These are phyloP conservation scores for Empis livida DNA, from an alignment of 2,888 invertebrate species.

Conservation along the genomic window DNA sequence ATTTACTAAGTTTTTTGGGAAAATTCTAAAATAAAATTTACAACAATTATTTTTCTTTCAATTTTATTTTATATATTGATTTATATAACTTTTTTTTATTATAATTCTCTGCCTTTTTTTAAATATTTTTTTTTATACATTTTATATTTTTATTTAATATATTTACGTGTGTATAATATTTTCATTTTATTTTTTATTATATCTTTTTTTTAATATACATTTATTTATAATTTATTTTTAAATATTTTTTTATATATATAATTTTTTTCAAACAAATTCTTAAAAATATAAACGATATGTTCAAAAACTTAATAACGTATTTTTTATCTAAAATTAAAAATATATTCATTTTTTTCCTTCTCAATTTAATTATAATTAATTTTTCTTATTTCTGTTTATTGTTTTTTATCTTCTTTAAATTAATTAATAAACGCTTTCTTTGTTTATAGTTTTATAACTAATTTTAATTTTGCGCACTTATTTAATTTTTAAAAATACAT, in stretches of 20 bases:
- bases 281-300: conserved; percentile 14
- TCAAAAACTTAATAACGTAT: conserved; percentile 12
- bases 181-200: neutral
- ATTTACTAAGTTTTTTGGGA: too few relatives aligned
- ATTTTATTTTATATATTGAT: too few relatives aligned
- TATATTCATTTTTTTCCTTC: neutral
- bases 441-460: too few relatives aligned
- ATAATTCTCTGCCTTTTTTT: too few relatives aligned
- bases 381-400: neutral
- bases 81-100: too few relatives aligned
- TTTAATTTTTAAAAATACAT: too few relatives aligned
- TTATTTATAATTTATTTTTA: neutral
- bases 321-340: conserved; percentile 1
- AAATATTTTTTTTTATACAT: neutral
- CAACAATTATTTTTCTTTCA: too few relatives aligned
- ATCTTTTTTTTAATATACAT: neutral
- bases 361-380: neutral
- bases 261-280: conserved; percentile 6
- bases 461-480: too few relatives aligned
- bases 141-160: neutral
- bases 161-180: neutral
- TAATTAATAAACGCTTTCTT: too few relatives aligned
- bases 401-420: too few relatives aligned
- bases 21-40: too few relatives aligned
- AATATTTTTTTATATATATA: too few relatives aligned